Conservation (phyloP, 2,888 invertebrate species). For the Pinctada fucata region DNA sequence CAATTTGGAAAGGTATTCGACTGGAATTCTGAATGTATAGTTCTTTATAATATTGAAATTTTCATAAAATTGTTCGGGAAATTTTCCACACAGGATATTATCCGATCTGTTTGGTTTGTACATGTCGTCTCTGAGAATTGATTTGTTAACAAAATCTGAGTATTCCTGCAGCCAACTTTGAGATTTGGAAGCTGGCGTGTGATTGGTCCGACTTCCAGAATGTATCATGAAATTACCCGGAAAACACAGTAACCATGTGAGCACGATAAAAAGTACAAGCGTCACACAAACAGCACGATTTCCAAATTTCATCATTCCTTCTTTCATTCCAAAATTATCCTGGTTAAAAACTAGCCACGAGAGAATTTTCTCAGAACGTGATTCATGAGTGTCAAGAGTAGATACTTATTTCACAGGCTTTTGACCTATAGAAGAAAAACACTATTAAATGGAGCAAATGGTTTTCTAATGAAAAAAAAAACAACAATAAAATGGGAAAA, state of each 20-base stretch:
- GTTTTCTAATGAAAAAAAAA: no score
- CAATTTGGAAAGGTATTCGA: neutral
- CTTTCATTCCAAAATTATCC: neutral
- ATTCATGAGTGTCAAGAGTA: no score
- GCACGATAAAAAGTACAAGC: neutral
- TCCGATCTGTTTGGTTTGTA: neutral
- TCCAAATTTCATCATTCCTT: neutral
- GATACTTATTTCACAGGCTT: no score
- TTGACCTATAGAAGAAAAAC: no score
- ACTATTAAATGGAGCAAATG: no score
- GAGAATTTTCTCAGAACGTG: no score
- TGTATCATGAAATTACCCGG: neutral
- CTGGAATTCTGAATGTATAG: conserved; percentile 1
- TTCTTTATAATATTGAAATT: neutral
- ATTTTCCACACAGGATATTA: neutral
- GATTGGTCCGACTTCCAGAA: neutral
- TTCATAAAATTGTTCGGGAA: conserved; percentile 4
- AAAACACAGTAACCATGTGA: neutral
- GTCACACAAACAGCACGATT: neutral
- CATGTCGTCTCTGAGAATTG: neutral
- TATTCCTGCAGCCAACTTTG: neutral
- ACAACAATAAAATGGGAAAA: no score
- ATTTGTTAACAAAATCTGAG: neutral
- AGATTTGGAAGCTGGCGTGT: neutral
- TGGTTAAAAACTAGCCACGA: no score